Percentiles rank a stretch among this genome's conserved stretches.
These are phyloP conservation scores for Lycocerus yunnanus DNA, from an alignment of 2,888 invertebrate species.

Conservation along the genomic window DNA sequence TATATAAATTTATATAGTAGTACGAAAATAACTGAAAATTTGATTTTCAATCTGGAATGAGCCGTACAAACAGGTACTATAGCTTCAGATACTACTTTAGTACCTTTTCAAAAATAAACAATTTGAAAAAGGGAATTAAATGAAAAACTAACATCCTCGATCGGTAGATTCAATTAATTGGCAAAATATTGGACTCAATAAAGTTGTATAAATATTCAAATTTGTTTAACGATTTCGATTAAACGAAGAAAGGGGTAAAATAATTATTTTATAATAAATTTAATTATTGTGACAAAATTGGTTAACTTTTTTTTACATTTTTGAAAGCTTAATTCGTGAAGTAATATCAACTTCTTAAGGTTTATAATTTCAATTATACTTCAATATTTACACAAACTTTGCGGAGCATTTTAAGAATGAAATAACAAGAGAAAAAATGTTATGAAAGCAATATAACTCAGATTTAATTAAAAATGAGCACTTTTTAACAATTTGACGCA, in stretches of 20 bases:
- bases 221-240: neutral
- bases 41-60: no score
- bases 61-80: no score
- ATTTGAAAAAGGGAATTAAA: no score
- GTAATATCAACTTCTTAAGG: neutral
- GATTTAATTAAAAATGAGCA: constrained; percentile 33
- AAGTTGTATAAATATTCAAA: no score
- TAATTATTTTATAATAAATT: neutral
- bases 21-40: no score
- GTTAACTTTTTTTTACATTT: neutral
- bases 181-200: no score
- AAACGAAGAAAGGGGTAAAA: neutral
- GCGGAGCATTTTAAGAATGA: constrained; percentile 17
- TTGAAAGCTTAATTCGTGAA: neutral
- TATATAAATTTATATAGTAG: no score
- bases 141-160: no score
- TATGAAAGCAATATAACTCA: constrained; percentile 33
- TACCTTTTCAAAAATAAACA: no score
- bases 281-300: neutral
- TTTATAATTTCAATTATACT: constrained; percentile 24
- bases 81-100: no score
- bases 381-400: constrained; percentile 24
- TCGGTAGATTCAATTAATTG: no score
- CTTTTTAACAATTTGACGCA: constrained; percentile 31
- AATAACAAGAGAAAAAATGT: constrained; percentile 26